These are phyloP conservation scores for Halocynthia aurantium DNA, from an alignment of 23 tunicate species.

Conservation along the genomic window DNA sequence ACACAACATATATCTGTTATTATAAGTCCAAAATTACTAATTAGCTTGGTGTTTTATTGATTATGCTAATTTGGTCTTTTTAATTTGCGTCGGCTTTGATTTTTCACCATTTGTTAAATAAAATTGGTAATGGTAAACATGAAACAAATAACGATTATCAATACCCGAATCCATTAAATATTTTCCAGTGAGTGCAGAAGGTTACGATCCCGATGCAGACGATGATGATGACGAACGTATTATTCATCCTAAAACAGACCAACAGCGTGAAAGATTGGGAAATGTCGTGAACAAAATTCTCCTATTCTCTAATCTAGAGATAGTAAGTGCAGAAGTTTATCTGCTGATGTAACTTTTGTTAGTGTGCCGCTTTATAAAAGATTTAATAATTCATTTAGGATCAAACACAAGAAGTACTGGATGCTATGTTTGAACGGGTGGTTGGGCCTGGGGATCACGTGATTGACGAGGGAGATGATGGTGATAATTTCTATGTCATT, in stretches of 20 bases:
- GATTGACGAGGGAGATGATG: conserved; percentile 97
- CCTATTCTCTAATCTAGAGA: conserved; percentile 69
- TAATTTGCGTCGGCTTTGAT: background rate
- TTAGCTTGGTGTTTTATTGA: too few relatives aligned
- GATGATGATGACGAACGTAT: conserved; percentile 70
- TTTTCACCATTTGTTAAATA: background rate
- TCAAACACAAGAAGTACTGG: conserved; percentile 79
- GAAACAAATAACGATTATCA: background rate
- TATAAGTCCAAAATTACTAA: too few relatives aligned
- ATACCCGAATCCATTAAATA: background rate
- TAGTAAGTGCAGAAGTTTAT: conserved; percentile 15
- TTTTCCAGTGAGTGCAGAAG: conserved; percentile 79
- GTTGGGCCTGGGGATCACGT: conserved; percentile 88
- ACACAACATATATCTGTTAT: too few relatives aligned
- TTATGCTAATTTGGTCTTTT: too few relatives aligned
- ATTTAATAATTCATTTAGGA: conserved; percentile 33
- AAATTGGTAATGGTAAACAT: background rate
- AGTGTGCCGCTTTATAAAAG: background rate
- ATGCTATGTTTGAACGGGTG: conserved; percentile 91
- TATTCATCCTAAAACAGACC: conserved; percentile 91
- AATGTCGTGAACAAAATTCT: conserved; percentile 61
- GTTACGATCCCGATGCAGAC: conserved; percentile 82
- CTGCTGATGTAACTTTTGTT: background rate
- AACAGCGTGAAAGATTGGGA: conserved; percentile 64
- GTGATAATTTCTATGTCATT: conserved; percentile 98